These are phyloP conservation scores for Cnemophilus loriae DNA, from an alignment of 2,113 vertebrate species.

Conservation along the genomic window DNA sequence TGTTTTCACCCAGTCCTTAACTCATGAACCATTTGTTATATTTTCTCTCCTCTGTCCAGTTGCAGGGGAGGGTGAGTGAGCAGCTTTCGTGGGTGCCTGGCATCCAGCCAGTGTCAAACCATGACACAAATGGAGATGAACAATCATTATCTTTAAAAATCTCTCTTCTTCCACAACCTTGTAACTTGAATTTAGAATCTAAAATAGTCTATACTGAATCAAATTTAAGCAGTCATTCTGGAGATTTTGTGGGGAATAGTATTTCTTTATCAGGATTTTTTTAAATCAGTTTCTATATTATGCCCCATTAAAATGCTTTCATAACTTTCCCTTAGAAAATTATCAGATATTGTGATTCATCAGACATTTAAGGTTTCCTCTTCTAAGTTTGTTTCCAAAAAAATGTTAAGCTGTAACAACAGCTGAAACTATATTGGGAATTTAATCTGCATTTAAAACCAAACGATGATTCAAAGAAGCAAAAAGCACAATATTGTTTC, in stretches of 20 bases:
- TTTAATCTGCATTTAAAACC: background rate
- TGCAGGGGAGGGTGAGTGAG: background rate
- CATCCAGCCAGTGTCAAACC: background rate
- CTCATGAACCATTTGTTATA: background rate
- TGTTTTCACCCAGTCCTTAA: rapidly evolving
- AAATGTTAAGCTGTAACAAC: background rate
- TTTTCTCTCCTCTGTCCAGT: background rate
- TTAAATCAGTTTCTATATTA: background rate
- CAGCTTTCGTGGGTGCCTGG: background rate
- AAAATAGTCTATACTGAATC: background rate
- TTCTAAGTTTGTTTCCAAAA: background rate
- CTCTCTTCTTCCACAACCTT: background rate
- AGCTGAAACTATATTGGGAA: background rate
- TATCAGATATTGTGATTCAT: background rate
- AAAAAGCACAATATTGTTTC: background rate
- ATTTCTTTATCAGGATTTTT: background rate
- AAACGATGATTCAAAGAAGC: background rate
- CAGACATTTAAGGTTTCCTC: background rate
- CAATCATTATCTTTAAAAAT: background rate
- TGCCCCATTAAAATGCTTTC: background rate
- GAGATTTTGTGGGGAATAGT: background rate
- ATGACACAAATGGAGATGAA: background rate
- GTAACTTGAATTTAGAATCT: background rate
- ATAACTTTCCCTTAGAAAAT: background rate
- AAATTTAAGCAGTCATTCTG: background rate